Conservation (phyloP, 1,140 invertebrate genomes). For the Maconellicoccus hirsutus region DNA sequence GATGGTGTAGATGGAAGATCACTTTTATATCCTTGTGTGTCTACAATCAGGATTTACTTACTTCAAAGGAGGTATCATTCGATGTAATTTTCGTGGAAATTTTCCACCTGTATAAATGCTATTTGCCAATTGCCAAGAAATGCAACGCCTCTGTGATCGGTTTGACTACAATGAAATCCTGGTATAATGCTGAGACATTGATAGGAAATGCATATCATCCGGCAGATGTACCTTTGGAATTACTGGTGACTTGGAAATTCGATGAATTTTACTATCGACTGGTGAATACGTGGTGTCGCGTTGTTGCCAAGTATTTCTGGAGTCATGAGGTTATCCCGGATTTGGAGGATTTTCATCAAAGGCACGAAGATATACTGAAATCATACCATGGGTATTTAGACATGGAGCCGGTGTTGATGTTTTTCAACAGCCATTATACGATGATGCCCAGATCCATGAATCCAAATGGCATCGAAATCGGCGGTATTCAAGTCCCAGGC, state of each 20-base stretch:
- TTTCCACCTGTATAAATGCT: background rate
- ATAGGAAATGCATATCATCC: slow-evolving; percentile 24
- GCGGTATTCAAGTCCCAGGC: slow-evolving; percentile 39
- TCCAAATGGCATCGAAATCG: slow-evolving; percentile 44
- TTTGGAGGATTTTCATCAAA: background rate
- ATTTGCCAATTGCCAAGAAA: background rate
- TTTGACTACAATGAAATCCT: background rate
- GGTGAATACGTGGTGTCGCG: background rate
- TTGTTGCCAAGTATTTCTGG: background rate
- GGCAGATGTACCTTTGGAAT: slow-evolving; percentile 41
- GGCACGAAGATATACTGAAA: background rate
- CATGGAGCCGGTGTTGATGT: background rate
- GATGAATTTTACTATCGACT: background rate
- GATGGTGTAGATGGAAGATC: too few relatives aligned
- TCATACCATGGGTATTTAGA: background rate
- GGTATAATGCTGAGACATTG: background rate
- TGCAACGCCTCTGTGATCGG: background rate
- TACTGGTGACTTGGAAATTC: background rate
- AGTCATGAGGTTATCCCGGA: background rate
- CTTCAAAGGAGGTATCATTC: background rate
- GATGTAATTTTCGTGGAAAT: background rate
- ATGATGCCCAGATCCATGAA: slow-evolving; percentile 35
- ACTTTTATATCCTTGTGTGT: too few relatives aligned
- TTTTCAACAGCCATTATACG: background rate
- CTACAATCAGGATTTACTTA: too few relatives aligned